phyloP scores from a whole-genome alignment of 2,797 vertebrate genomes.

The Microhierax caerulescens region DNA sequence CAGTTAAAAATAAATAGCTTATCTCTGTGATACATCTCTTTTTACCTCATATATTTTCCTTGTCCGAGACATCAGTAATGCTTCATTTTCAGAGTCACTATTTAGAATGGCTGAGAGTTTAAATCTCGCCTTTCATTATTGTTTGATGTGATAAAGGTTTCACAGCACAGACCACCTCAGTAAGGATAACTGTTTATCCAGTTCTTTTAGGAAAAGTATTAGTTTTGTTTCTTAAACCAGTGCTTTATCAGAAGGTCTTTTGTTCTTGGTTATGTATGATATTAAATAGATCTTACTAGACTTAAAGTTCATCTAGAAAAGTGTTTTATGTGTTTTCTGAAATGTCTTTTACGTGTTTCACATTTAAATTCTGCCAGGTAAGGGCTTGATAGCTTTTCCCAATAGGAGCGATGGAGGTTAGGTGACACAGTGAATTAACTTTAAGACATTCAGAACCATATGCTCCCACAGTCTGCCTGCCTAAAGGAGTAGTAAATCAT shows the following conservation, averaged over 20 bases:
- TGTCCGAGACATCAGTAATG: conserved; percentile 46
- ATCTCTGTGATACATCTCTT: conserved; percentile 14
- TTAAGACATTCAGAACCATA: neutral
- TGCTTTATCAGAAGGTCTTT: conserved; percentile 20
- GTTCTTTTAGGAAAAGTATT: conserved; percentile 3
- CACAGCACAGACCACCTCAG: neutral
- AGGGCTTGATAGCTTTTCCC: conserved; percentile 22
- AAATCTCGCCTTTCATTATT: conserved; percentile 52
- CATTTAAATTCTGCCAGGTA: conserved; percentile 57
- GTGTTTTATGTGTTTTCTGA: conserved; percentile 46
- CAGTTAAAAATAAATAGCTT: conserved; percentile 58
- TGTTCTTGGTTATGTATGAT: neutral
- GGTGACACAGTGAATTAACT: conserved; percentile 56
- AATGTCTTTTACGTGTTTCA: conserved; percentile 54
- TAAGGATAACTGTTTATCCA: conserved; percentile 34
- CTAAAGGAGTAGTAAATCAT: neutral
- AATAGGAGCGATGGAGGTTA: neutral
- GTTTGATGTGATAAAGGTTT: conserved; percentile 39
- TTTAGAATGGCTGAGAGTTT: conserved; percentile 52
- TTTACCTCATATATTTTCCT: conserved; percentile 25
- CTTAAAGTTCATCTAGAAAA: conserved; percentile 59
- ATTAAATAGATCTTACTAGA: conserved; percentile 27
- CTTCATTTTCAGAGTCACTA: conserved; percentile 43
- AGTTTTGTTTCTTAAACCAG: conserved; percentile 39
- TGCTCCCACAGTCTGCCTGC: neutral